A percentile compares a stretch with the other conserved stretches of the same genome.
Conservation (phyloP, 1,140 invertebrate species). For the Daktulosphaira vitifoliae region DNA sequence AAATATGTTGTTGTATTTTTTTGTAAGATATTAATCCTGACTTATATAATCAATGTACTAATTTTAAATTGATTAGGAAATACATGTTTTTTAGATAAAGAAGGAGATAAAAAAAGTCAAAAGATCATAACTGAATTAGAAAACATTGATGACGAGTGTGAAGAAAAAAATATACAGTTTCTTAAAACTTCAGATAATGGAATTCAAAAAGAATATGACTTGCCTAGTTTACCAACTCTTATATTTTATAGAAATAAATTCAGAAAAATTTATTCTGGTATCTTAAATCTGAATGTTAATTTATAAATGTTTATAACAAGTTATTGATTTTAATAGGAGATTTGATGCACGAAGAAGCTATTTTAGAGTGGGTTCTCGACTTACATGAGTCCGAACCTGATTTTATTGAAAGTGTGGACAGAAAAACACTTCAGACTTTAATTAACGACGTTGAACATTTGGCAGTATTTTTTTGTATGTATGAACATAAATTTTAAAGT, state of each 20-base stretch:
- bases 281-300: not conserved
- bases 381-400: constrained; percentile 75
- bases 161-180: constrained; percentile 84
- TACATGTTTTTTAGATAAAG: constrained; percentile 56
- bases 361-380: constrained; percentile 81
- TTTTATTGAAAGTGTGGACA: constrained; percentile 84
- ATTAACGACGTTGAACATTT: constrained; percentile 85
- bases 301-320: not conserved
- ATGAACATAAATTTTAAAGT: too few species aligned
- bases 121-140: constrained; percentile 83
- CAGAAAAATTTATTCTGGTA: constrained; percentile 68
- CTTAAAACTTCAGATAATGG: constrained; percentile 86
- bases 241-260: constrained; percentile 87
- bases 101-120: constrained; percentile 80
- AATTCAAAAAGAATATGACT: constrained; percentile 80
- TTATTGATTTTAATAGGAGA: constrained; percentile 50
- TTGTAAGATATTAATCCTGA: constrained; percentile 54
- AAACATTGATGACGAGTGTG: constrained; percentile 90
- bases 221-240: constrained; percentile 69
- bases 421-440: constrained; percentile 77
- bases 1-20: constrained; percentile 86
- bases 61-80: not conserved
- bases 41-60: not conserved
- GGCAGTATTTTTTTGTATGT: constrained; percentile 87
- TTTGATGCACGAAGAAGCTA: constrained; percentile 82